Evolutionary conservation across 2,797 vertebrate species (phyloP).

Genomic region (Carapus acus): DNA sequence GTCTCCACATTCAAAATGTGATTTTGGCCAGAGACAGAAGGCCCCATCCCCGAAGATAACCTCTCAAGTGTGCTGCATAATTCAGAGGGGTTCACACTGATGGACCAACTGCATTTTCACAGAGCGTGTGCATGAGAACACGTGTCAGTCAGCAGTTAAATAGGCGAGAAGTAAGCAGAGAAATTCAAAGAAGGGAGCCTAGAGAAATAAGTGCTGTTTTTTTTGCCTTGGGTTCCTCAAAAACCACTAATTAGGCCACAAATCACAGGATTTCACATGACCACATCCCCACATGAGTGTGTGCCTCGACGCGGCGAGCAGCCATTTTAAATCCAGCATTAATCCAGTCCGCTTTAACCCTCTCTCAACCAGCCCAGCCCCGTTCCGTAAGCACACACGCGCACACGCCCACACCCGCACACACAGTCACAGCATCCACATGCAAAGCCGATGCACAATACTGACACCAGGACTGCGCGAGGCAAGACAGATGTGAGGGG

Average conservation of each 20-base stretch:
- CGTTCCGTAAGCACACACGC: no score
- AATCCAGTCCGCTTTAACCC: slow-evolving; percentile 53
- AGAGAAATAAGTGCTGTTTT: slow-evolving; percentile 17
- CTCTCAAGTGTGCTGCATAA: slow-evolving; percentile 32
- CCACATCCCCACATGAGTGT: slow-evolving; percentile 54
- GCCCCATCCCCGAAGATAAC: slow-evolving; percentile 30
- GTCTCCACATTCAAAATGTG: slow-evolving; percentile 43
- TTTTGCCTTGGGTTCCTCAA: slow-evolving; percentile 34
- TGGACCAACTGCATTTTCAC: slow-evolving; percentile 39
- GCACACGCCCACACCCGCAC: no score
- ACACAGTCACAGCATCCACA: slow-evolving; percentile 37
- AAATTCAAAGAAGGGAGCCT: slow-evolving; percentile 18
- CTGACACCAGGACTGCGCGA: slow-evolving; percentile 48
- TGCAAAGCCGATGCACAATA: slow-evolving; percentile 21
- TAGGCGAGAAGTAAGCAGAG: slow-evolving; percentile 7
- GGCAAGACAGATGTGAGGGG: slow-evolving; percentile 44
- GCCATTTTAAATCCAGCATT: slow-evolving; percentile 62
- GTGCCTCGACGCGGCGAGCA: slow-evolving; percentile 51
- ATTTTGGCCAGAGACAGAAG: slow-evolving; percentile 35
- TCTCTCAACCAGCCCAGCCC: slow-evolving; percentile 11
- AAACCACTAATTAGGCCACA: slow-evolving; percentile 58
- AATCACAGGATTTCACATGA: slow-evolving; percentile 54
- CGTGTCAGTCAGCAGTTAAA: slow-evolving; percentile 11
- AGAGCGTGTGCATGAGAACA: slow-evolving; percentile 21
- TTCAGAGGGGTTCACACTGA: slow-evolving; percentile 43